Base-by-base conservation (phyloP, 2,113 vertebrate genomes). In the Chinchilla lanigera region DNA sequence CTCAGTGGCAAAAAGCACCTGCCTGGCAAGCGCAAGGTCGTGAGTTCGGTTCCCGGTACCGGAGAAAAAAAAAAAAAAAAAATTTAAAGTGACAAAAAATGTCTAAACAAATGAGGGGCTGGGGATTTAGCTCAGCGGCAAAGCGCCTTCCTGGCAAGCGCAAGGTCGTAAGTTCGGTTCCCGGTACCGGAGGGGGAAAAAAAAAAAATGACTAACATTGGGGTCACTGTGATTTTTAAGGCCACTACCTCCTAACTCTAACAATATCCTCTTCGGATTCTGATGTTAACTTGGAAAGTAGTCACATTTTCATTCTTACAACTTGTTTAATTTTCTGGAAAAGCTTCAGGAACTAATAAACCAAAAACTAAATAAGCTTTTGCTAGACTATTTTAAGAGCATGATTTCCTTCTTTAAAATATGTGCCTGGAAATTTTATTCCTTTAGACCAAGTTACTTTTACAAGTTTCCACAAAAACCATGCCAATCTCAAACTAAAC, bases 261-360 rank as follows among this genome's bases (percentile, higher is more conserved):
- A 52, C 22, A 44, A 81, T 20, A 52, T 38, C 44, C 4, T 89
- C 47, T 56, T 22, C 20, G 67, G 5, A n/a, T 24, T 20, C 41
- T 47, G 38, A 26, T 13, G 13, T 93, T 44, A 82, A 63, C 52
- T 60, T 67, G 35, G 67, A 75, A 87, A 60, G 50, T n/a, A 56
- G 10, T 77, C 58, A 47, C 3, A 52, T 17, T 33, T 38, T 16
- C 94, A 83, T 13, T 83, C 77, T 69, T 47, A 73, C 2, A 92
- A 81, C 13, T 80, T 81, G 52, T 65, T 93, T 86, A 26, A 86
- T 63, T 89, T 94, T 63, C 93, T 90, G 60, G 86, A 96, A 26
- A 96, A 77, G 35, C 20, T 58, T 94, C 11, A 33, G 47, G 19
- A 86, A 81, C 60, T 75, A 81, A 94, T 71, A 88, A 93, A 88